Evolutionary conservation across 1,140 invertebrate genomes (phyloP), one percentile per base, ranked within the genome.

Genomic region (Drosophila miranda): DNA sequence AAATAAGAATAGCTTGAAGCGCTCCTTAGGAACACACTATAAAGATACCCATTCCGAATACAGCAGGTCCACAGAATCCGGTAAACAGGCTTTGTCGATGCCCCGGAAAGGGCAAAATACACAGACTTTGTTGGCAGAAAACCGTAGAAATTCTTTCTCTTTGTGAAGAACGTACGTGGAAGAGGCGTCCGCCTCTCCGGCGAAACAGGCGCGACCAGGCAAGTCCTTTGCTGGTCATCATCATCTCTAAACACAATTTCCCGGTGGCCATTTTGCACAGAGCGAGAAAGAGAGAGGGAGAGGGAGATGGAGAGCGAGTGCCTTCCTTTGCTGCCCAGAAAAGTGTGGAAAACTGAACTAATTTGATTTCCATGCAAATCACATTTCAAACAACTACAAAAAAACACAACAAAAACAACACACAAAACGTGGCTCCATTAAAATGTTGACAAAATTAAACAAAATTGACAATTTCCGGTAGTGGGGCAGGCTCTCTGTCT

Each of bases 321-420:
- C 23, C 30, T 28, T 26, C 6, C 11, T n/a, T 13, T 51, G 43
- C 23, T 21, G 42, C 42, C 43, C 16, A 50, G 50, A 45, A 26
- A 70, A 30, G 26, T 13, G 23, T 34, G 56, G 48, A 53, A 55
- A 68, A 76, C 73, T 76, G 45, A 63, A 80, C 81, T 86, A 69
- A 86, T 76, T 84, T 84, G 74, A 73, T 83, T 83, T 84, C 76
- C 76, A 84, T 72, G 72, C 56, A 83, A 84, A 84, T 84, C 78
- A 76, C 78, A 81, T 73, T 72, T 73, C 52, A 54, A 60, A 55
- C 57, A 73, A 62, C 58, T 72, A 16, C 16, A 68, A 61, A 72
- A 68, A 67, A 66, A 56, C 51, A 60, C 56, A 4, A 26, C 23
- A 26, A 26, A 5, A 26, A 16, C 16, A 26, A 26, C 4, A 26